Evolutionary conservation across 2,113 vertebrate species (phyloP), one percentile per base, ranked within the genome.

Genomic region (Brachyistius frenatus): DNA sequence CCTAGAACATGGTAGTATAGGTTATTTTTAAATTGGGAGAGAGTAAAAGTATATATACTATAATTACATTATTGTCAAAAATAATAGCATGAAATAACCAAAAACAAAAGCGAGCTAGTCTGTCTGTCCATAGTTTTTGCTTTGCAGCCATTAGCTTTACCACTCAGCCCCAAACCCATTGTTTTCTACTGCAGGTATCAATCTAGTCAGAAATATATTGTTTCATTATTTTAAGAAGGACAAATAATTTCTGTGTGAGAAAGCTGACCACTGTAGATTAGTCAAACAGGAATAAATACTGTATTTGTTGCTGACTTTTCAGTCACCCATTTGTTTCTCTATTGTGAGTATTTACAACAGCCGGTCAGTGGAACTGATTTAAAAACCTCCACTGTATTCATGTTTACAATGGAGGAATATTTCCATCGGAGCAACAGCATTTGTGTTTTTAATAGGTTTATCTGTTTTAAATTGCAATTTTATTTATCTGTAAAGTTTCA

Each of bases 1-100:
- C 97, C 98, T 99, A 84, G 31, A 89, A 44, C 14, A 74, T 4
- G 14, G 30, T 1, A 1, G 14, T 37, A 10, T 32, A 49, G 46
- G 46, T 52, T 23, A 52, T 52, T 23, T 52, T 23, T 52, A 52
- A 6, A 52, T 5, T 7, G 14, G 3, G 44, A 23, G 23, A 23
- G 23, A 23, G 23, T 23, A 23, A 23, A 23, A 23, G 23, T 23
- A 23, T 23, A 23, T 23, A 23, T 23, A 23, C 23, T 23, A 23
- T 23, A 23, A 23, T 23, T 23, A 23, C 23, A 23, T 23, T 23
- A 23, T 23, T 23, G 23, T 23, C 23, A 23, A 23, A 7, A 8
- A 5, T 41, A 44, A 0, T 44, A 8, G 10, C 1, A 23, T 44
- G 41, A 44, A 52, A 52, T 23, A 14, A 52, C 16, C n/a, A 52